Base-by-base conservation (phyloP, 2,113 vertebrate species). In the Apistogramma diplotaenia region DNA sequence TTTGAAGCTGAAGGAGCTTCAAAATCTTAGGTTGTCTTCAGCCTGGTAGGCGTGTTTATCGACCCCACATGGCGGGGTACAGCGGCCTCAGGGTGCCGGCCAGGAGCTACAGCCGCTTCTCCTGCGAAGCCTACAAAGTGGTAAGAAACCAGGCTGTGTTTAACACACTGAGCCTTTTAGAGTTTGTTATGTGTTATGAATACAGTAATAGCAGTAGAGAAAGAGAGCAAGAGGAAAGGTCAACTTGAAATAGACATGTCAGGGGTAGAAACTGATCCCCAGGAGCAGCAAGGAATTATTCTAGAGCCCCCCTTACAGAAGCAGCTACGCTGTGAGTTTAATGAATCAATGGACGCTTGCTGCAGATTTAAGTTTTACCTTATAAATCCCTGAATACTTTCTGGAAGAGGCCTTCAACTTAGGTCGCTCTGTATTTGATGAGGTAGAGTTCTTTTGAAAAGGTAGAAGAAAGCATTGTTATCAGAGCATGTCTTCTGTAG, bases 111-210 rank as follows among this genome's bases (percentile, higher is more conserved):
- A 98, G 97, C 93, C 95, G 90, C 89, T 95, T 95, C 84, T 97
- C 95, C 94, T 96, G 95, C 61, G 83, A 94, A 78, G 95, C 95
- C 91, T 98, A 96, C 90, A 98, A 96, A 96, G 82, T 87, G 96
- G 97, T 98, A 96, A 98, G 97, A 71, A 70, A 72, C 1, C 46
- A 37, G 12, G 5, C 11, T 23, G 8, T 15, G n/a, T 18, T 46
- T 19, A 67, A 18, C 2, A 1, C 3, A 1, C 1, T 25, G 35
- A 27, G 25, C 8, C 4, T 13, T 29, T 56, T 8, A 55, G 0
- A 31, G 6, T 43, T 43, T 19, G 57, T 29, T n/a, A n/a, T n/a
- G 9, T 53, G 5, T 40, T 15, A 16, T 81, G 21, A 35, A 21
- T 43, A 18, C 16, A 54, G 78, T 70, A 37, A 54, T 3, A 35